A percentile compares a stretch with the other conserved stretches of the same genome.
These are phyloP conservation scores for Anser cygnoides DNA, from an alignment of 2,113 vertebrate species.

Conservation along the genomic window DNA sequence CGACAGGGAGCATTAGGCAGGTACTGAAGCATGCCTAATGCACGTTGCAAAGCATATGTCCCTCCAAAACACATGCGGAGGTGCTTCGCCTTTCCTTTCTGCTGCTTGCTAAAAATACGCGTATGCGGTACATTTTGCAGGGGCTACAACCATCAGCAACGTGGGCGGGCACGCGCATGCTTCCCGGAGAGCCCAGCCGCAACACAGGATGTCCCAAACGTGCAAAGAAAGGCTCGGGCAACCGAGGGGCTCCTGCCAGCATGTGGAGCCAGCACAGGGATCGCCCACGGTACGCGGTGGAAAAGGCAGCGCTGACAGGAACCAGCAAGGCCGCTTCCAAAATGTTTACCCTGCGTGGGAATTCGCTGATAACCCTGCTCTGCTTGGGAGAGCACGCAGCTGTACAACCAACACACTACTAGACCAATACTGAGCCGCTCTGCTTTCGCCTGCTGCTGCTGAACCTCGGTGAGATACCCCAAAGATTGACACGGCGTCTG, in stretches of 20 bases:
- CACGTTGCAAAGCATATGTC: neutral
- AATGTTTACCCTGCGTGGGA: neutral
- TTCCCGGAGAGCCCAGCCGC: no score
- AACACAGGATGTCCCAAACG: no score
- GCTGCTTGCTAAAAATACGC: neutral
- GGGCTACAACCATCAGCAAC: neutral
- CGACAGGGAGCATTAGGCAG: slow-evolving; percentile 38
- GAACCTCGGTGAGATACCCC: neutral
- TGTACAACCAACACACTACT: neutral
- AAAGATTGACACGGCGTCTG: neutral
- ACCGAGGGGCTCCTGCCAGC: neutral
- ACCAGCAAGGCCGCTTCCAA: neutral
- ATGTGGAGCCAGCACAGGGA: neutral
- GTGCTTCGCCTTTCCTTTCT: neutral
- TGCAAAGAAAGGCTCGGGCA: no score
- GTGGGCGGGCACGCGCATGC: no score
- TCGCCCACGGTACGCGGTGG: accelerated
- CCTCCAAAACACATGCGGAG: neutral
- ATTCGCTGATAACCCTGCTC: neutral
- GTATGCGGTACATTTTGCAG: neutral
- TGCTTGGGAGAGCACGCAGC: neutral
- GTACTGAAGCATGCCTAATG: slow-evolving; percentile 46
- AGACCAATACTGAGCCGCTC: neutral
- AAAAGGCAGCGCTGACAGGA: neutral
- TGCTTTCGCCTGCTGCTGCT: neutral